phyloP scores from a whole-genome alignment of 2,888 invertebrate genomes.

The Latrodectus hesperus region DNA sequence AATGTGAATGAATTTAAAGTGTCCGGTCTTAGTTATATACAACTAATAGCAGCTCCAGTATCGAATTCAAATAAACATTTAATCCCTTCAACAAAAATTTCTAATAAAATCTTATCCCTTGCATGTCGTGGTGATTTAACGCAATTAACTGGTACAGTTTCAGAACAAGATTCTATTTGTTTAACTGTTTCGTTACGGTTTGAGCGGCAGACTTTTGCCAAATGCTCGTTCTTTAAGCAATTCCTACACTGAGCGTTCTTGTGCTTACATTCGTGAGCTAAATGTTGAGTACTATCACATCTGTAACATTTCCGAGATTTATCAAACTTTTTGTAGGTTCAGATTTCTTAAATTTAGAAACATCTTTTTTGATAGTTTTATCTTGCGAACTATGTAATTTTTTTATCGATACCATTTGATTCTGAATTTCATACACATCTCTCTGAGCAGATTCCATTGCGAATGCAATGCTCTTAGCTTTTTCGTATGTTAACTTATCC shows the following conservation, averaged over 20 bases:
- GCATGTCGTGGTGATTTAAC: slow-evolving; percentile 52
- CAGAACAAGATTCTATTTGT: slow-evolving; percentile 55
- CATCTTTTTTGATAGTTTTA: too few species aligned
- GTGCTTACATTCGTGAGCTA: slow-evolving; percentile 56
- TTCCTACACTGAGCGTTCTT: slow-evolving; percentile 55
- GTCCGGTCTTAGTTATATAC: too few species aligned
- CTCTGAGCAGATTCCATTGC: slow-evolving; percentile 17
- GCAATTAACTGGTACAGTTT: slow-evolving; percentile 54
- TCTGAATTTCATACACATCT: slow-evolving; percentile 12
- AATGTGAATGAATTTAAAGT: too few species aligned
- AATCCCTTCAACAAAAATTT: slow-evolving; percentile 26
- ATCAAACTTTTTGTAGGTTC: slow-evolving; percentile 55
- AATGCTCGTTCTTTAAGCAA: slow-evolving; percentile 51
- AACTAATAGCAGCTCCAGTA: slow-evolving; percentile 29
- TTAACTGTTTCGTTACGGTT: slow-evolving; percentile 49
- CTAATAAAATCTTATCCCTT: slow-evolving; percentile 54
- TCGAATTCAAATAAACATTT: slow-evolving; percentile 24
- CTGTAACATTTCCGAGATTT: slow-evolving; percentile 56
- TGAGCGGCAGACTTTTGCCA: slow-evolving; percentile 55
- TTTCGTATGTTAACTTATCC: slow-evolving; percentile 16
- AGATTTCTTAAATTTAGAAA: slow-evolving; percentile 46
- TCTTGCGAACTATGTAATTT: too few species aligned
- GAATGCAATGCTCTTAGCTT: slow-evolving; percentile 16
- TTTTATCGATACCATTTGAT: slow-evolving; percentile 18
- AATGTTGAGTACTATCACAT: slow-evolving; percentile 56